phyloP scores from a whole-genome alignment of 2,888 invertebrate genomes.

The Drosophila greeni region DNA sequence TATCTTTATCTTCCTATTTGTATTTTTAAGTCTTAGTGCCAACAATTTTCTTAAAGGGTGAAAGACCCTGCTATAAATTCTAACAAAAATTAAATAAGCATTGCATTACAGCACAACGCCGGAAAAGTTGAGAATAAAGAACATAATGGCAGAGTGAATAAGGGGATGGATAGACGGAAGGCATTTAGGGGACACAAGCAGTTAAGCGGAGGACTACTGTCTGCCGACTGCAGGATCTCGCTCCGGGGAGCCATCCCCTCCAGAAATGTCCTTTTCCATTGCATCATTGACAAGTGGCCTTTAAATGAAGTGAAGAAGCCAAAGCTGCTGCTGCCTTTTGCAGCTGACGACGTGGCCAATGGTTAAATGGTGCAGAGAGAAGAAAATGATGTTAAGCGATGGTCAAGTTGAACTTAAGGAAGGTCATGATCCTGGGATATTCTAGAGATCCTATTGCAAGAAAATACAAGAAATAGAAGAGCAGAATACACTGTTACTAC shows the following conservation, averaged over 20 bases:
- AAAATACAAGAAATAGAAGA: not conserved
- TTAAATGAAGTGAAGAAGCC: conserved; percentile 65
- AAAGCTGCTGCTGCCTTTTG: conserved; percentile 29
- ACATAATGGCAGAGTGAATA: conserved; percentile 44
- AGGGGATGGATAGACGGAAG: conserved; percentile 4
- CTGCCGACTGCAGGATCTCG: conserved; percentile 16
- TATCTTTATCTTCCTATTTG: not conserved
- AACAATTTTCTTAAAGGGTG: not conserved
- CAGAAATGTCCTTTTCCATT: conserved; percentile 22
- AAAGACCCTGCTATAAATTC: not conserved
- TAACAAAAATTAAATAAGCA: conserved; percentile 39
- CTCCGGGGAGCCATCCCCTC: conserved; percentile 5
- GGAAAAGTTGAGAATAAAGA: conserved; percentile 32
- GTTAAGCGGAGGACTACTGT: conserved; percentile 14
- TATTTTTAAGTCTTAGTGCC: not conserved
- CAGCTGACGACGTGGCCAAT: conserved; percentile 10
- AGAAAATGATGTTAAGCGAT: not conserved
- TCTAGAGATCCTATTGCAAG: not conserved
- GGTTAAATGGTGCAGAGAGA: conserved; percentile 10
- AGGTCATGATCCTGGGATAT: not conserved
- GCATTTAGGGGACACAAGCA: conserved; percentile 19
- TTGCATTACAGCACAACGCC: conserved; percentile 35
- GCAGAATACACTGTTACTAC: too few species aligned
- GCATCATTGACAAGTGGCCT: conserved; percentile 65
- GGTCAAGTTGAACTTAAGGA: not conserved